Conservation (phyloP, 2,797 vertebrate species). For the Danio albolineatus region DNA sequence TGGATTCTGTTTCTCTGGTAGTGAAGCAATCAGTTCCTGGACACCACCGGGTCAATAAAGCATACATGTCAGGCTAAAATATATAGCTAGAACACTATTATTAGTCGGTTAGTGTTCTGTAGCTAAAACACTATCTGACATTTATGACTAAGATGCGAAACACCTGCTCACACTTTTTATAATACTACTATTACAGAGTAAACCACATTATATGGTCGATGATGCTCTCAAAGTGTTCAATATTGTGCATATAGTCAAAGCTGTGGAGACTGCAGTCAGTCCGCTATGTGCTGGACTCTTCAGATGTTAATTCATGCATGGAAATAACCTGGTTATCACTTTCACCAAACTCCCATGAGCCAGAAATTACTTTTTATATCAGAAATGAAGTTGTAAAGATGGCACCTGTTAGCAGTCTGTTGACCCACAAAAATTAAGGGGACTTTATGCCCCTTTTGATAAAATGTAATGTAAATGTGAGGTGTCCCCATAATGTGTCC, state of each 20-base stretch:
- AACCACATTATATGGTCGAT: no score
- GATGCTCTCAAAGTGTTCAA: no score
- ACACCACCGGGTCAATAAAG: conserved; percentile 2
- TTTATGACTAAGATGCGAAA: no score
- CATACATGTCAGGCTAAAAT: conserved; percentile 4
- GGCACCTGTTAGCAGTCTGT: background rate
- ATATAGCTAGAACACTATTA: no score
- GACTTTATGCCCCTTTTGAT: no score
- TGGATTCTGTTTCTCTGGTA: background rate
- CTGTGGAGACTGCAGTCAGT: background rate
- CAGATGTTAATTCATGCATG: background rate
- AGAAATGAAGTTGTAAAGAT: background rate
- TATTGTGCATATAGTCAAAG: background rate
- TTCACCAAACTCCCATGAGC: background rate
- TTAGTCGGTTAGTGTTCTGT: no score
- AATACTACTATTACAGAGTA: no score
- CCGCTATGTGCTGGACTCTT: background rate
- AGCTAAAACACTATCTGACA: no score
- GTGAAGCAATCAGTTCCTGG: background rate
- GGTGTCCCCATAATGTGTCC: no score
- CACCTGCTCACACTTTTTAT: no score
- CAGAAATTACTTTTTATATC: background rate
- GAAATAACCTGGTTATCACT: background rate
- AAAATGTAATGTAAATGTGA: no score
- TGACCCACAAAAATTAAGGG: background rate